Evolutionary conservation across 2,888 invertebrate genomes (phyloP).

Genomic region (Junonia oenone): DNA sequence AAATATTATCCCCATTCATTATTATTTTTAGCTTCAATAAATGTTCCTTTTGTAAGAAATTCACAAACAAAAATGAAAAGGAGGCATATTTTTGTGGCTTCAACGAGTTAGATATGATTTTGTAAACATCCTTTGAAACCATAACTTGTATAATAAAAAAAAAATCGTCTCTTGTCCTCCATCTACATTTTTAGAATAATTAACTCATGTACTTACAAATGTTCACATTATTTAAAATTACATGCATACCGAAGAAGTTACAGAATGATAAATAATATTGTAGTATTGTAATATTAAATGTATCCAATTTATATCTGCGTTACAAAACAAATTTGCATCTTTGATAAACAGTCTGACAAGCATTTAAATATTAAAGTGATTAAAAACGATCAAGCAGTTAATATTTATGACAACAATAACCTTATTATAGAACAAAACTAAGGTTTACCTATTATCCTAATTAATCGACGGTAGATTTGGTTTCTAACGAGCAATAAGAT

Average conservation of each 20-base stretch:
- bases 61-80: not conserved
- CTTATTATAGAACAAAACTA: conserved; percentile 26
- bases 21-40: not conserved
- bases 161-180: no score
- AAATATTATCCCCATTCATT: not conserved
- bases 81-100: not conserved
- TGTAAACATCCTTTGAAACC: not conserved
- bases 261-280: not conserved
- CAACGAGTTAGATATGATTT: not conserved
- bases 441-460: conserved; percentile 24
- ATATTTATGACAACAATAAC: conserved; percentile 25
- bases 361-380: conserved; percentile 18
- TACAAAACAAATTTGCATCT: conserved; percentile 8
- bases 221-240: not conserved
- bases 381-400: conserved; percentile 14
- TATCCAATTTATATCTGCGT: conserved; percentile 8
- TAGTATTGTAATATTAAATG: not conserved
- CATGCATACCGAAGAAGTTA: not conserved
- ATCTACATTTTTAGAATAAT: no score
- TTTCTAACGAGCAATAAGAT: not conserved
- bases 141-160: not conserved
- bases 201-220: not conserved
- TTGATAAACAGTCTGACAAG: conserved; percentile 8
- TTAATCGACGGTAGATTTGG: conserved; percentile 14
- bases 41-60: not conserved